Base-by-base conservation (phyloP, 2,888 invertebrate genomes). In the Yponomeuta plumbellus region DNA sequence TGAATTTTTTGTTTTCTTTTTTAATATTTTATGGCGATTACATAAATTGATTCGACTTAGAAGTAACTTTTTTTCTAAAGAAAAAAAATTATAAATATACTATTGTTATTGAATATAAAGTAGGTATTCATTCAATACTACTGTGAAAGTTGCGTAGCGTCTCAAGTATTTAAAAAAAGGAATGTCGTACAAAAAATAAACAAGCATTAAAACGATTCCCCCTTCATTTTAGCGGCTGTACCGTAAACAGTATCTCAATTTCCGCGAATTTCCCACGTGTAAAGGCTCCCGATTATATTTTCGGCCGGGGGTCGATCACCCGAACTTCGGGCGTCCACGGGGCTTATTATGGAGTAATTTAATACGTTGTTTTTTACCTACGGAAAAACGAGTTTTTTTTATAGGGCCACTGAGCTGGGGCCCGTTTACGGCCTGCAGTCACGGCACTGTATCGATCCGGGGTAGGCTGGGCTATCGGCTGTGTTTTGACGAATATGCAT, bases 341-440 rank as follows among this genome's bases (percentile, higher is more conserved):
- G 72, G 78, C 84, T 88, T 87, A 89, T 89, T 89, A 89, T 86
- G 73, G 74, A 75, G 84, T 88, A 83, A 88, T 87, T 88, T 90
- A 86, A 88, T 85, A 86, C 86, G 86, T 85, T 85, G 81, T 83
- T 78, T 81, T 85, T 86, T 74, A 13, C 11, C 39, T 81, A 74
- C 79, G 78, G 79, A 75, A 56, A 65, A 65, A 65, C 65, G 74
- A 76, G 76, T 78, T 81, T 86, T 79, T 77, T 88, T 84, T 85
- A 77, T 79, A 78, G 78, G 76, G 80, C 69, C 26, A 72, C 80
- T 73, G 76, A 76, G 80, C 79, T 85, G 22, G 39, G 66, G 65
- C 62, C 26, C 52, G 34, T 84, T 90, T 90, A 91, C 86, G 80
- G 83, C 85, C 68, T 68, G 68, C 74, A 86, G 90, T 90, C 90